Conservation (phyloP, 2,113 vertebrate species). For the Colaptes auratus region DNA sequence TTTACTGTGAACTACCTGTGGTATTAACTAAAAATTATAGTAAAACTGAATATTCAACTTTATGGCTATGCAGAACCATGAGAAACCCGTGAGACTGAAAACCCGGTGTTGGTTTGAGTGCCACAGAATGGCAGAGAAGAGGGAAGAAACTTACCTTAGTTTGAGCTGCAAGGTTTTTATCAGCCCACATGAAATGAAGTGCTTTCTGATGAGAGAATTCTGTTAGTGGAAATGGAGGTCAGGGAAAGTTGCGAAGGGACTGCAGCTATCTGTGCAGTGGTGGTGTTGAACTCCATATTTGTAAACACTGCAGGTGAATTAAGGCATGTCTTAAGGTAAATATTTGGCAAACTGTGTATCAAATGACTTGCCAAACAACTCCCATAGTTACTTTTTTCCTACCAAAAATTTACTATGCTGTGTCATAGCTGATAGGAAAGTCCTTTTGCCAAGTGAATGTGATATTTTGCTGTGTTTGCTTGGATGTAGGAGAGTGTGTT, state of each 20-base stretch:
- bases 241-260: slow-evolving; percentile 14
- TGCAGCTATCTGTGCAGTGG: neutral
- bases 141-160: neutral
- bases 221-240: slow-evolving; percentile 30
- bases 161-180: neutral
- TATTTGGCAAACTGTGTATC: neutral
- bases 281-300: neutral
- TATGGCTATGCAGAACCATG: neutral
- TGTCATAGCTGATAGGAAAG: neutral
- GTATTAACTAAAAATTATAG: neutral
- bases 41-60: neutral
- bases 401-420: neutral
- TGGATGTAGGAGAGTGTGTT: neutral
- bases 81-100: neutral
- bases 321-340: neutral
- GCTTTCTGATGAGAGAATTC: slow-evolving; percentile 5
- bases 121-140: neutral
- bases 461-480: neutral
- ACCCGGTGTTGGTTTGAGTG: neutral
- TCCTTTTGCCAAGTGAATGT: neutral
- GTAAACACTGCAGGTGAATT: neutral
- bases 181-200: slow-evolving; percentile 67
- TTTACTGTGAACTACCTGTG: neutral
- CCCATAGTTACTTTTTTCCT: neutral
- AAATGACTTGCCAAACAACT: neutral